These are phyloP conservation scores for Gracilinanus agilis DNA, from an alignment of 2,113 vertebrate species.

Conservation along the genomic window DNA sequence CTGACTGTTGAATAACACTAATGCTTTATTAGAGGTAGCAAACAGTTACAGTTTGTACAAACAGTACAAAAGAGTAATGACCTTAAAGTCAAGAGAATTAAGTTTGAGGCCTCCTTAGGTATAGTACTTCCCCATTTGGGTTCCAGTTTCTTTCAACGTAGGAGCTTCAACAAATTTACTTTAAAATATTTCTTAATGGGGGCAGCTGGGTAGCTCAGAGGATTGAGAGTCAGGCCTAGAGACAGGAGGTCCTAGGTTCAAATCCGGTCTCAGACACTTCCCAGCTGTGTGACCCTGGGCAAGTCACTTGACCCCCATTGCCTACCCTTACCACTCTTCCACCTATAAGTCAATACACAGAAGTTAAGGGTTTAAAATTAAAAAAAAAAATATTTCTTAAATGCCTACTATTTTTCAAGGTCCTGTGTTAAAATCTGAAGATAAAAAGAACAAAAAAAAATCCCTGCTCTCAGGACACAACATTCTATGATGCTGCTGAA, in stretches of 20 bases:
- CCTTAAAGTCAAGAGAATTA: not conserved
- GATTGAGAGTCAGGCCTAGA: too few species aligned
- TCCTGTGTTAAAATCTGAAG: not conserved
- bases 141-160: not conserved
- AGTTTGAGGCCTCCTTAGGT: not conserved
- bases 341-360: too few species aligned
- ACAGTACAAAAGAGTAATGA: not conserved
- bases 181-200: too few species aligned
- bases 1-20: not conserved
- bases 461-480: not conserved
- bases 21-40: not conserved
- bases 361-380: too few species aligned
- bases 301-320: too few species aligned
- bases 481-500: not conserved
- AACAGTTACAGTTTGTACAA: too few species aligned
- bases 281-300: too few species aligned
- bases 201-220: too few species aligned
- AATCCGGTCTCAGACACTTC: too few species aligned
- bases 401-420: not conserved
- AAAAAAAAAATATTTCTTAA: too few species aligned
- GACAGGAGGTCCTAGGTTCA: too few species aligned
- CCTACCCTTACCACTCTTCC: too few species aligned
- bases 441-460: slow-evolving; percentile 1
- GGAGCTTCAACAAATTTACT: not conserved
- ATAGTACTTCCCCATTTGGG: not conserved